Conservation (phyloP, 2,113 vertebrate species). For the Astur gentilis region DNA sequence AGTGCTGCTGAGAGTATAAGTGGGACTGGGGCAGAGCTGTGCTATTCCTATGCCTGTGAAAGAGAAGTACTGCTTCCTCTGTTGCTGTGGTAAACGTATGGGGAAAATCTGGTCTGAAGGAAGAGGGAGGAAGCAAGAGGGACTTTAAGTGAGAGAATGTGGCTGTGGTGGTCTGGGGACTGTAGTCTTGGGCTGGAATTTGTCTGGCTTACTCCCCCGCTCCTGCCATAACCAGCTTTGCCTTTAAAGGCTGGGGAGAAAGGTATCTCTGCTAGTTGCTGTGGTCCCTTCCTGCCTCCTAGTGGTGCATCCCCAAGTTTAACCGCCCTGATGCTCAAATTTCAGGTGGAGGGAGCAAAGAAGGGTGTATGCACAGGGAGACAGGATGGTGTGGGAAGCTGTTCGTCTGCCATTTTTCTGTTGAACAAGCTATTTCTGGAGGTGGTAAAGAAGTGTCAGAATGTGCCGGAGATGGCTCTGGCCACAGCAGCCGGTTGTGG, state of each 20-base stretch:
- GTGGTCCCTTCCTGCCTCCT: not conserved
- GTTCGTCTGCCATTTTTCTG: not conserved
- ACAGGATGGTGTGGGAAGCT: not conserved
- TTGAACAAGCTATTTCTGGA: not conserved
- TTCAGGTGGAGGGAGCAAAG: not conserved
- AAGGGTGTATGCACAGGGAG: not conserved
- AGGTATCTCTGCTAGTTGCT: not conserved
- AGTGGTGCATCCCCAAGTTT: no score
- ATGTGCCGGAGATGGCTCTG: not conserved
- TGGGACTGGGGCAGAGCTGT: not conserved
- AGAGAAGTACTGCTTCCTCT: not conserved
- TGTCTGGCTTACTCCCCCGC: not conserved
- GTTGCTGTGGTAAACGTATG: not conserved
- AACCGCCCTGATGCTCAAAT: not conserved
- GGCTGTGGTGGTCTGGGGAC: not conserved
- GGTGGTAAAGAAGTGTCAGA: not conserved
- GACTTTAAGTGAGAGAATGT: not conserved
- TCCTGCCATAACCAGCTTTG: not conserved
- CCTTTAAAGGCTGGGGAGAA: not conserved
- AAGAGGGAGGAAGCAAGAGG: not conserved
- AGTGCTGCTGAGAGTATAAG: not conserved
- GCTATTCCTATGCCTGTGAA: rapidly evolving
- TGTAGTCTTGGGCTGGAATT: not conserved
- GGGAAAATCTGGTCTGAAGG: not conserved
- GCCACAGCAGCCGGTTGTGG: no score